These are phyloP conservation scores for Reinhardtius hippoglossoides DNA, from an alignment of 2,113 vertebrate species.

Conservation along the genomic window DNA sequence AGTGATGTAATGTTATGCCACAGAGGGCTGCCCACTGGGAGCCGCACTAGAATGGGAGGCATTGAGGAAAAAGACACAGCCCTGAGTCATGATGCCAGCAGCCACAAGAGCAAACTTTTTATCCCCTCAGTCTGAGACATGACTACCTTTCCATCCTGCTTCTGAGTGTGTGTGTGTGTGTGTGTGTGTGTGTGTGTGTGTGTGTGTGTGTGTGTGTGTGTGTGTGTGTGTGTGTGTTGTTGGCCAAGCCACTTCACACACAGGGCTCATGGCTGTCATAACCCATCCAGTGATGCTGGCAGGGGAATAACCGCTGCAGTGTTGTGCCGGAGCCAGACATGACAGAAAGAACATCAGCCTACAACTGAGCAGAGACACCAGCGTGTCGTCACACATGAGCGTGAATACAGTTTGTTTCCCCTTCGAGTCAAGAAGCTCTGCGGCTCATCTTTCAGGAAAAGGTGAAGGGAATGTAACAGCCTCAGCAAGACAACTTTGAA, in stretches of 20 bases:
- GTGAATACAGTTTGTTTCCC: constrained; percentile 45
- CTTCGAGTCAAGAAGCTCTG: constrained; percentile 43
- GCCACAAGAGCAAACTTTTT: constrained; percentile 70
- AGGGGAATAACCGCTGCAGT: constrained; percentile 60
- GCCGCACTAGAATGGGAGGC: constrained; percentile 65
- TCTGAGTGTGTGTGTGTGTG: constrained; percentile 10
- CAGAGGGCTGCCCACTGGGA: constrained; percentile 62
- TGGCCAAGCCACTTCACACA: constrained; percentile 56
- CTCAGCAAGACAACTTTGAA: constrained; percentile 47
- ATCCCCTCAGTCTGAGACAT: constrained; percentile 62
- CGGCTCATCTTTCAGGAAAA: constrained; percentile 42
- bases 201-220: constrained; percentile 21
- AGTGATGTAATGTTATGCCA: constrained; percentile 80
- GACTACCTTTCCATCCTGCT: constrained; percentile 67
- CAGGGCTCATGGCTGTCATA: constrained; percentile 67
- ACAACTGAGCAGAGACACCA: constrained; percentile 53
- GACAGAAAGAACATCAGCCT: constrained; percentile 72
- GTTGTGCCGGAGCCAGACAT: constrained; percentile 67
- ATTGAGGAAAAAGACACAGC: constrained; percentile 69
- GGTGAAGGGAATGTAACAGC: constrained; percentile 35
- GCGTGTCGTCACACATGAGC: constrained; percentile 60
- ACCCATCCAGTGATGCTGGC: constrained; percentile 62
- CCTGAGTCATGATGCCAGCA: constrained; percentile 66
- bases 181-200: constrained; percentile 7
- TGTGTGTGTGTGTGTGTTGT: constrained; percentile 6